Conservation (phyloP, 2,888 invertebrate species). For the Noctua comes region DNA sequence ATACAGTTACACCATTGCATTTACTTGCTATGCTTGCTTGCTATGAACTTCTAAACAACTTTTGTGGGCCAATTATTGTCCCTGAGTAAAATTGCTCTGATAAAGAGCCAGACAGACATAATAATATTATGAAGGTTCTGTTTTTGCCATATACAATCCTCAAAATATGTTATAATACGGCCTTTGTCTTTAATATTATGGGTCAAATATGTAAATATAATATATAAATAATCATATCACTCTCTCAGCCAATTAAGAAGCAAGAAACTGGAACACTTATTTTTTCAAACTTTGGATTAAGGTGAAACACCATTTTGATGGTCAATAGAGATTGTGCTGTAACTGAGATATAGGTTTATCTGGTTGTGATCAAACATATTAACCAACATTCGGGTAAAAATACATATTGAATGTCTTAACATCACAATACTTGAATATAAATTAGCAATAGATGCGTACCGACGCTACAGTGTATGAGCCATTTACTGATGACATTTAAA, state of each 20-base stretch:
- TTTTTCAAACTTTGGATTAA: not conserved
- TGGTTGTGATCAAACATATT: not conserved
- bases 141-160: not conserved
- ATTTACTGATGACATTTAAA: conserved; percentile 50
- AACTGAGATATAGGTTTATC: not conserved
- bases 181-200: not conserved
- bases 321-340: not conserved
- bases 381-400: conserved; percentile 3
- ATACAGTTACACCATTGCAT: not conserved
- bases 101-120: not conserved
- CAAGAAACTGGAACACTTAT: not conserved
- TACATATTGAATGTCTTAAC: conserved; percentile 3
- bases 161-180: not conserved
- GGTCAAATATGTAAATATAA: not conserved
- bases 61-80: not conserved
- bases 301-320: not conserved
- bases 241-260: not conserved
- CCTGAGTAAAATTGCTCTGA: not conserved
- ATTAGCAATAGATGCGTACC: conserved; percentile 23
- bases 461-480: conserved; percentile 20
- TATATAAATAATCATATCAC: not conserved
- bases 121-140: not conserved
- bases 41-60: not conserved
- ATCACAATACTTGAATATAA: conserved; percentile 44
- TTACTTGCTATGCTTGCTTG: too few species aligned